Conservation (phyloP, 2,888 invertebrate species). For the Andrena camellia region DNA sequence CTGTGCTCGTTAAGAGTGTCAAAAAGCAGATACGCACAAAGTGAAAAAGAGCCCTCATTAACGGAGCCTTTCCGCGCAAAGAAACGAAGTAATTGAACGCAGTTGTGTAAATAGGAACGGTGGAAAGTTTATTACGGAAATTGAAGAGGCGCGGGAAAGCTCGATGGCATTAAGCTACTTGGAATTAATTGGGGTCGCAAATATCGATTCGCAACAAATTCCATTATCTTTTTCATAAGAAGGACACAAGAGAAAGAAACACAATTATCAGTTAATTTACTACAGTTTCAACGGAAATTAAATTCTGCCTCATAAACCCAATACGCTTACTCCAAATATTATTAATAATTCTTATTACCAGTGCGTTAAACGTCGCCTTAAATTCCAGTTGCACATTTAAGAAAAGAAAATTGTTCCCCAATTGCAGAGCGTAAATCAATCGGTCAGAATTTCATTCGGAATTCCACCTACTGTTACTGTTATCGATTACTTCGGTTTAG, state of each 20-base stretch:
- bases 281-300: background rate
- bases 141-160: slow-evolving; percentile 13
- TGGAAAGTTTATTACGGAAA: slow-evolving; percentile 29
- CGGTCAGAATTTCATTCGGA: slow-evolving; percentile 6
- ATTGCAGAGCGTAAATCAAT: background rate
- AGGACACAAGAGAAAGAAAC: background rate
- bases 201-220: slow-evolving; percentile 22
- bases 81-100: slow-evolving; percentile 13
- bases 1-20: background rate
- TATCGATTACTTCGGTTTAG: slow-evolving; percentile 45
- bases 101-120: background rate
- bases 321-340: no score
- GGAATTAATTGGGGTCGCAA: slow-evolving; percentile 32
- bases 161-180: slow-evolving; percentile 23
- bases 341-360: no score
- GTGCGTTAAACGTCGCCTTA: no score
- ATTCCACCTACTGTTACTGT: slow-evolving; percentile 2
- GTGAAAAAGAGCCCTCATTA: background rate
- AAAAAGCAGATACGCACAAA: background rate
- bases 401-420: slow-evolving; percentile 5
- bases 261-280: background rate
- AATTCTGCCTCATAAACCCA: no score
- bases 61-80: background rate
- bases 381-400: background rate
- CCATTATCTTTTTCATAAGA: background rate